These are phyloP conservation scores for Sebastolobus altivelis DNA, from an alignment of 2,797 vertebrate genomes.

Conservation along the genomic window DNA sequence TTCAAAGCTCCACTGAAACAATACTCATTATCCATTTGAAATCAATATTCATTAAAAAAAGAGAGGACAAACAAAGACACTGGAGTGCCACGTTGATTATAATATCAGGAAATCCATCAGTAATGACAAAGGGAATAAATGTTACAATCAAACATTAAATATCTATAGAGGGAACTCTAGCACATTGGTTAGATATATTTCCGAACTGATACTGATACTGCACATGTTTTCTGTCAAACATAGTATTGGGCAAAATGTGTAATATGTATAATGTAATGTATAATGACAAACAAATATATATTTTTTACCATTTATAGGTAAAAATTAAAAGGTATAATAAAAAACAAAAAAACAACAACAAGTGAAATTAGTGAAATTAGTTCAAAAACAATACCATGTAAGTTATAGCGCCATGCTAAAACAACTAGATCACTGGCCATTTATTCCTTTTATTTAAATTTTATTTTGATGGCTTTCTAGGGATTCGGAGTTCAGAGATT, in stretches of 20 bases:
- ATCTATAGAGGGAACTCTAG: slow-evolving; percentile 19
- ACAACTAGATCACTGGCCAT: neutral
- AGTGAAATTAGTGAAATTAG: neutral
- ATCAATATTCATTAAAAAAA: slow-evolving; percentile 6
- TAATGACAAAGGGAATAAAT: slow-evolving; percentile 28
- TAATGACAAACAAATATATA: neutral
- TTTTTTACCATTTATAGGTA: neutral
- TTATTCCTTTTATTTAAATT: neutral
- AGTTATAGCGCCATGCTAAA: neutral
- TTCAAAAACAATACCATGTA: neutral
- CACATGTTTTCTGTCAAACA: slow-evolving; percentile 10
- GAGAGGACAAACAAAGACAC: neutral
- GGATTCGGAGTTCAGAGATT: neutral
- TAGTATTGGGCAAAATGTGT: neutral
- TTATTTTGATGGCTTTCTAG: neutral
- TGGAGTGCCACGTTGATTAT: neutral
- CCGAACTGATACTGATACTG: neutral
- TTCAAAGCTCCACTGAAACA: neutral
- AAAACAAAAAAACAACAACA: neutral
- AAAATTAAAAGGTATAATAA: neutral
- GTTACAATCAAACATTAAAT: slow-evolving; percentile 30
- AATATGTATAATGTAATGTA: neutral
- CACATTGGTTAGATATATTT: neutral
- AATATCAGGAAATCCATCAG: slow-evolving; percentile 16
- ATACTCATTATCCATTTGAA: slow-evolving; percentile 3